phyloP scores from a whole-genome alignment of 2,797 vertebrate species.

The Sebastes taczanowskii region DNA sequence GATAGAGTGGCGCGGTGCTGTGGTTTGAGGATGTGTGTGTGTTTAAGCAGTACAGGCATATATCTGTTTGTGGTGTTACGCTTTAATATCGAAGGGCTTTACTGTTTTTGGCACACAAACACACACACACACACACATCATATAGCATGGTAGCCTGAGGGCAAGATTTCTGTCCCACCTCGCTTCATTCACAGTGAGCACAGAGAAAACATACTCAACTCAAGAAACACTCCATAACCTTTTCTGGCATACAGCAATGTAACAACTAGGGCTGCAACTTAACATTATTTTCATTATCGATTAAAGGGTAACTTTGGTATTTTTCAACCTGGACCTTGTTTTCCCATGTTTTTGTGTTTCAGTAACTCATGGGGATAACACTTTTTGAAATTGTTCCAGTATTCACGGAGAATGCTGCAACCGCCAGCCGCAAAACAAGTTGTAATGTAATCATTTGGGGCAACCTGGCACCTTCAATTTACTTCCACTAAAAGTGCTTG shows the following conservation, averaged over 20 bases:
- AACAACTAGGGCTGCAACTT: not conserved
- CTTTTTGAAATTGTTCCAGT: too few species aligned
- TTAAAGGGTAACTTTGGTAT: not conserved
- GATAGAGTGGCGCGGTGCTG: conserved; percentile 7
- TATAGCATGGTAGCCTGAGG: conserved; percentile 10
- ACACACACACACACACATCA: not conserved
- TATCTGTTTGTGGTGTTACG: not conserved
- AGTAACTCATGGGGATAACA: too few species aligned
- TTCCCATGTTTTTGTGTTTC: too few species aligned
- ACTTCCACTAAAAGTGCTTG: too few species aligned
- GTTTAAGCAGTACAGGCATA: not conserved
- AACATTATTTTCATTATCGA: not conserved
- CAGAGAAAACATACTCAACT: not conserved
- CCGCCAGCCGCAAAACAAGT: too few species aligned
- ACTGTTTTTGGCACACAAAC: not conserved
- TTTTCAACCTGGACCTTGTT: too few species aligned
- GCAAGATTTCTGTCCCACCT: conserved; percentile 20
- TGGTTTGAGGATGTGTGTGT: not conserved
- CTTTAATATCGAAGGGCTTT: conserved; percentile 5
- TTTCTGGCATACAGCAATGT: not conserved
- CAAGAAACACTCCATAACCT: not conserved
- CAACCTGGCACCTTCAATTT: too few species aligned
- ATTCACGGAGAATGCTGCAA: accelerated
- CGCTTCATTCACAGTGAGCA: not conserved
- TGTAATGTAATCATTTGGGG: too few species aligned